phyloP scores from a whole-genome alignment of 2,888 invertebrate species.

The Oeneis ivallda region DNA sequence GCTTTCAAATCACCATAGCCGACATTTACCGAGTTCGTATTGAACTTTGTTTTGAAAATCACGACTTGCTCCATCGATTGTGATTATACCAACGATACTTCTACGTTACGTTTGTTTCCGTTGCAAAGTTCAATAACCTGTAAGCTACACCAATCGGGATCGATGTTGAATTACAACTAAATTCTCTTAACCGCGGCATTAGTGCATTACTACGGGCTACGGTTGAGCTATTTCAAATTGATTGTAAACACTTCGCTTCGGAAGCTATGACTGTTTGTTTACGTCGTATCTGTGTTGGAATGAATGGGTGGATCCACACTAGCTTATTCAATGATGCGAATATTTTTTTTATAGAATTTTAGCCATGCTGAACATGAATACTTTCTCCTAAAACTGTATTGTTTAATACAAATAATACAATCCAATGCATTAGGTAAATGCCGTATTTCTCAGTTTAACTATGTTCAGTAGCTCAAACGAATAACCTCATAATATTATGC shows the following conservation, averaged over 20 bases:
- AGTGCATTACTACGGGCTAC: slow-evolving; percentile 24
- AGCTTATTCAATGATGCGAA: background rate
- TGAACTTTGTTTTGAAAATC: slow-evolving; percentile 25
- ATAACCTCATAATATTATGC: no score
- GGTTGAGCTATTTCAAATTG: slow-evolving; percentile 23
- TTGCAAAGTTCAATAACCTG: slow-evolving; percentile 34
- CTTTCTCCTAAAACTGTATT: no score
- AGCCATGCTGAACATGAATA: no score
- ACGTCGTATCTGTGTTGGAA: slow-evolving; percentile 13
- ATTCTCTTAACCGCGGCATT: slow-evolving; percentile 24
- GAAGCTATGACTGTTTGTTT: slow-evolving; percentile 22
- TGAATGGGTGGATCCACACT: slow-evolving; percentile 9
- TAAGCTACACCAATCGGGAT: slow-evolving; percentile 23
- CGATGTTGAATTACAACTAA: slow-evolving; percentile 30
- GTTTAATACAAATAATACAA: no score
- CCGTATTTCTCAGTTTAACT: no score
- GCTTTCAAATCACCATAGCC: slow-evolving; percentile 15
- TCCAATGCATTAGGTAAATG: no score
- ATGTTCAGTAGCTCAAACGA: no score
- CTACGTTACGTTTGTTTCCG: slow-evolving; percentile 35
- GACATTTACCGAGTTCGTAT: slow-evolving; percentile 19
- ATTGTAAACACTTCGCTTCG: slow-evolving; percentile 20
- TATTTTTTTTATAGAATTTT: background rate
- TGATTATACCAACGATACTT: slow-evolving; percentile 1
- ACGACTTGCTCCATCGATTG: slow-evolving; percentile 26